Percentiles rank a stretch among this genome's conserved stretches.
phyloP scores from a whole-genome alignment of 2,888 invertebrate genomes.

The Bombylius major region DNA sequence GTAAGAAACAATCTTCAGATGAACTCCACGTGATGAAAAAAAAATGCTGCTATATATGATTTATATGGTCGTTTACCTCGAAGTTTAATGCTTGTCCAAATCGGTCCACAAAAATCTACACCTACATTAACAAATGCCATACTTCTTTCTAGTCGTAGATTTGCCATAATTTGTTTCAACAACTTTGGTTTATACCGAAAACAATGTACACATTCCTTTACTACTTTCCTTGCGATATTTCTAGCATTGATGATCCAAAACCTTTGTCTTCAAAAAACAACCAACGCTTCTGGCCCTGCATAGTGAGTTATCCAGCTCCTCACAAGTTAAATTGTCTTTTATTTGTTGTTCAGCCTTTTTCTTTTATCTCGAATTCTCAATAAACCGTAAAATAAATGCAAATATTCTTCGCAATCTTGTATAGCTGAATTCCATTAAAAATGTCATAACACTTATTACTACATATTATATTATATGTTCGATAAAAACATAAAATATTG shows the following conservation, averaged over 20 bases:
- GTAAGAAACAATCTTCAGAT: constrained; percentile 14
- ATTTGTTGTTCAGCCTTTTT: no score
- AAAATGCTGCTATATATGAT: constrained; percentile 13
- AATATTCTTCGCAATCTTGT: no score
- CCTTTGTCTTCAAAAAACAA: constrained; percentile 1
- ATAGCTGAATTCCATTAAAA: no score
- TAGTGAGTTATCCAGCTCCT: not conserved
- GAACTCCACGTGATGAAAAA: constrained; percentile 9
- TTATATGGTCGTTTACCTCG: constrained; percentile 8
- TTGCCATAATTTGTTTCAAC: constrained; percentile 14
- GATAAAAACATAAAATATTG: no score
- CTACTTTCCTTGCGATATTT: constrained; percentile 3
- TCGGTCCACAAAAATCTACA: constrained; percentile 14
- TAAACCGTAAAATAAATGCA: no score
- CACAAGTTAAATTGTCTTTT: no score
- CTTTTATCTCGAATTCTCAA: no score
- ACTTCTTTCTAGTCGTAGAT: constrained; percentile 6
- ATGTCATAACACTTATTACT: no score
- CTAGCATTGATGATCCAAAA: constrained; percentile 6
- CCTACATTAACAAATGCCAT: constrained; percentile 13
- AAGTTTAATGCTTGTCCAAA: constrained; percentile 9
- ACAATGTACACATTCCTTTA: constrained; percentile 8
- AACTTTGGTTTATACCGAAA: constrained; percentile 1
- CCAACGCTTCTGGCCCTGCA: constrained; percentile 7
- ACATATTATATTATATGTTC: no score